Percentiles rank a stretch among this genome's conserved stretches.
These are phyloP conservation scores for Marronus borbonicus DNA, from an alignment of 2,888 invertebrate genomes.

Conservation along the genomic window DNA sequence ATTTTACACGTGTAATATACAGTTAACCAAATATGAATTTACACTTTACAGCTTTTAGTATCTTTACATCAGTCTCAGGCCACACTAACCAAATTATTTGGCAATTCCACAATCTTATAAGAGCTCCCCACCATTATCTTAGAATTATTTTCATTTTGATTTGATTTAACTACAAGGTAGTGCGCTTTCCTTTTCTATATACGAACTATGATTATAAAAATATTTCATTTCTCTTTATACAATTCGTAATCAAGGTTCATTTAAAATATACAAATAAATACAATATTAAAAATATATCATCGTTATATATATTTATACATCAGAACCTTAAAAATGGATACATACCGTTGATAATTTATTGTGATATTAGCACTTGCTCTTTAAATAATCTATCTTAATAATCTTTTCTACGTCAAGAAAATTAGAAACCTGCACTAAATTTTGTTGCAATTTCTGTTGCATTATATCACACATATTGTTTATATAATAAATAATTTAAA, in stretches of 20 bases:
- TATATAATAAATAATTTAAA: slow-evolving; percentile 45
- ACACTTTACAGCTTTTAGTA: slow-evolving; percentile 71
- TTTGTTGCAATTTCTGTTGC: slow-evolving; percentile 28
- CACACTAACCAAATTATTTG: slow-evolving; percentile 63
- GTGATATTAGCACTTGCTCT: no score
- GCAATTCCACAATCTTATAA: slow-evolving; percentile 62
- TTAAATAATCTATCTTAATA: slow-evolving; percentile 2
- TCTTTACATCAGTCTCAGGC: slow-evolving; percentile 72
- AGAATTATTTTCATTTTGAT: slow-evolving; percentile 19
- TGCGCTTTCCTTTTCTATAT: slow-evolving; percentile 32
- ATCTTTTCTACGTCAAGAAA: background rate
- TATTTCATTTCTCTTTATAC: slow-evolving; percentile 50
- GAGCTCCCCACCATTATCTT: slow-evolving; percentile 57
- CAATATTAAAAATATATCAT: slow-evolving; percentile 51
- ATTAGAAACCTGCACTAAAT: background rate
- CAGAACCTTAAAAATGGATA: slow-evolving; percentile 43
- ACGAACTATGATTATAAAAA: slow-evolving; percentile 49
- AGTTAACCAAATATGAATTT: slow-evolving; percentile 70
- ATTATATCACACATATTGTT: slow-evolving; percentile 32
- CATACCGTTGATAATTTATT: background rate
- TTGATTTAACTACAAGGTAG: slow-evolving; percentile 19
- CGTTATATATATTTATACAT: slow-evolving; percentile 52
- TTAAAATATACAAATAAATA: slow-evolving; percentile 53
- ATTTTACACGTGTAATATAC: slow-evolving; percentile 70
- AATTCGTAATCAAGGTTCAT: slow-evolving; percentile 48